Percentiles rank a stretch among this genome's conserved stretches.
phyloP scores from a whole-genome alignment of 1,140 invertebrate species.

The Proales similis region DNA sequence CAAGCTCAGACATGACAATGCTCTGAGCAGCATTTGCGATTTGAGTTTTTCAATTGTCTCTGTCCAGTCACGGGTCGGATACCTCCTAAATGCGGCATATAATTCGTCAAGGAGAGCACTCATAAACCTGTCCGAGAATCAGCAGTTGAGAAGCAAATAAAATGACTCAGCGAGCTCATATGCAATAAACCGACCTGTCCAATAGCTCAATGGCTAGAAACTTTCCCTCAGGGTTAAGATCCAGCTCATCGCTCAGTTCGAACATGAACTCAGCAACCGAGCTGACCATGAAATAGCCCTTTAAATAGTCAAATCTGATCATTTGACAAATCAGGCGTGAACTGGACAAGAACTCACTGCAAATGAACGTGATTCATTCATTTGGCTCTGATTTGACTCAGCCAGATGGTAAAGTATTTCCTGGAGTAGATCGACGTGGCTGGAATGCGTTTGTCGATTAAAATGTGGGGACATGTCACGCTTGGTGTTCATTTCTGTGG shows the following conservation, averaged over 20 bases:
- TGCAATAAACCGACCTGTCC: not conserved
- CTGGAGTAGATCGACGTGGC: constrained; percentile 13
- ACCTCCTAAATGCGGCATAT: constrained; percentile 8
- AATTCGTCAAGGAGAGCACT: constrained; percentile 14
- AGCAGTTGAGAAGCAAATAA: too few species aligned
- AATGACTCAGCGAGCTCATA: not conserved
- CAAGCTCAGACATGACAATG: constrained; percentile 15
- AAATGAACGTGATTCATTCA: not conserved
- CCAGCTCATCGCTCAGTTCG: constrained; percentile 1
- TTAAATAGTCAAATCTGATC: not conserved
- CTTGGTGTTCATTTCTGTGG: constrained; percentile 6
- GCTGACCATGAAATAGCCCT: constrained; percentile 14
- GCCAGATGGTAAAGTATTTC: constrained; percentile 3
- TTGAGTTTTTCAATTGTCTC: not conserved
- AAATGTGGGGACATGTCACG: constrained; percentile 10
- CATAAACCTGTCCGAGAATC: constrained; percentile 19
- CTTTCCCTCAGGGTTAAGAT: constrained; percentile 10
- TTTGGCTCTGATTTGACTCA: constrained; percentile 1
- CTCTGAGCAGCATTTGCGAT: constrained; percentile 1
- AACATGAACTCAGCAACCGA: constrained; percentile 1
- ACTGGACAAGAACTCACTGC: not conserved
- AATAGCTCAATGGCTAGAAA: constrained; percentile 30
- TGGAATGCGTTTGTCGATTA: constrained; percentile 15
- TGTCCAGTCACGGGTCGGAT: not conserved
- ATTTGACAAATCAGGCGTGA: not conserved